Percentiles rank a stretch among this genome's conserved stretches.
phyloP scores from a whole-genome alignment of 2,797 vertebrate genomes.

The Muscicapa striata region DNA sequence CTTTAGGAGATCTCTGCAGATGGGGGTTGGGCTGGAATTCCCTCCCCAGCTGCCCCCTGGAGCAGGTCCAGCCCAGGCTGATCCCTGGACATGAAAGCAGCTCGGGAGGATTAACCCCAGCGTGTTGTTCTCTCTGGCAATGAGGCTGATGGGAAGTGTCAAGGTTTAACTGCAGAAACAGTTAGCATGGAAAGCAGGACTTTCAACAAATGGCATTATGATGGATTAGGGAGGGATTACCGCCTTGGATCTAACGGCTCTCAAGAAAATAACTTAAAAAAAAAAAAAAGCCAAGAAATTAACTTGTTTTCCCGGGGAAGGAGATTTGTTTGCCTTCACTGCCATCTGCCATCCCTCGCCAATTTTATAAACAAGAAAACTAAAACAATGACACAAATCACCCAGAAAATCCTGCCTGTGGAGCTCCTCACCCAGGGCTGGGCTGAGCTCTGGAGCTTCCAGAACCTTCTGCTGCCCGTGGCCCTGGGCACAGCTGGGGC shows the following conservation, averaged over 20 bases:
- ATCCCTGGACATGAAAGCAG: background rate
- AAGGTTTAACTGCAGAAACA: conserved; percentile 36
- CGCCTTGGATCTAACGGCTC: conserved; percentile 28
- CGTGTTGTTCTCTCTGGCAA: background rate
- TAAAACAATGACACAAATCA: background rate
- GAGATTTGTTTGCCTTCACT: conserved; percentile 52
- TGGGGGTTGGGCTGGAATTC: background rate
- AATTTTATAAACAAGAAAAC: background rate
- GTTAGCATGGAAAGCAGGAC: conserved; percentile 51
- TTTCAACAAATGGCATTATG: conserved; percentile 60
- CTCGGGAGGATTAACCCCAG: conserved; percentile 2
- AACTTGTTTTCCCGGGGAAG: conserved; percentile 28
- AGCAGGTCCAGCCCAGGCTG: accelerated
- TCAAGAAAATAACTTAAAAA: conserved; percentile 41
- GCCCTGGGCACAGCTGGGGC: no score
- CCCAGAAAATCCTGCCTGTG: background rate
- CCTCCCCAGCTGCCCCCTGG: background rate
- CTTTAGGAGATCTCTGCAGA: background rate
- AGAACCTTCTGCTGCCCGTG: accelerated
- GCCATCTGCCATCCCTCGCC: conserved; percentile 41
- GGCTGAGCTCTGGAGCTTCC: background rate
- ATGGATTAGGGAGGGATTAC: conserved; percentile 66
- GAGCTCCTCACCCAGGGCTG: accelerated
- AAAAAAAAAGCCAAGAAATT: background rate
- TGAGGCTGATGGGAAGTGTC: background rate